Evolutionary conservation across 2,113 vertebrate genomes (phyloP), one percentile per base, ranked within the genome.

Genomic region (Bagarius yarrelli): DNA sequence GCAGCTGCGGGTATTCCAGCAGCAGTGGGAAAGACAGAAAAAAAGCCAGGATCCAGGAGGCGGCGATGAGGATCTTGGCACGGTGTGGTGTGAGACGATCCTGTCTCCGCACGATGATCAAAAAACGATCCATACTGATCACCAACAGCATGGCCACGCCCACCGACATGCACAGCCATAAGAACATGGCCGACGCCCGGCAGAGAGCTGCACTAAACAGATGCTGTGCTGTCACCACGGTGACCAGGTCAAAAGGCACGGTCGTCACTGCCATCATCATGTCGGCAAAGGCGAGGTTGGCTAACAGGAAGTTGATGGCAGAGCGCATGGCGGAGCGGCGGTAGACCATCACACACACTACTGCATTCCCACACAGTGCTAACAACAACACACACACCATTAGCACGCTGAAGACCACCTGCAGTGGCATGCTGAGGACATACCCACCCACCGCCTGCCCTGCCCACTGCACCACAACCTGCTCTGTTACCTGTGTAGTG

Each of bases 331-430:
- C 97, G 3, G 97, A 95, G 60, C 96, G 95, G 89, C 97, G 98
- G 92, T 99, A 99, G 84, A 99, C 98, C 97, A 99, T 98, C 84
- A 99, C 92, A 88, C 97, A 99, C 83, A 99, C 97, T 50, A 98
- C 96, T 88, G 96, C 93, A 77, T 99, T 99, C 15, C 98, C 98
- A 40, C 97, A 87, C 84, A 99, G 94, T 40, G 98, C 95, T 87
- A 97, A 88, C 78, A 95, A 90, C 2, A 97, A 87, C 85, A 98
- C 95, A 89, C 92, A 94, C 78, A 95, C 93, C 94, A 98, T 96
- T 75, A 92, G 84, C 74, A 94, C 87, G 83, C 95, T 95, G 83
- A 98, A 95, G 88, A 98, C 94, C 71, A 98, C 92, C 92, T 96
- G 97, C 61, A 99, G 93, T 55, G 97, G 94, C 72, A 96, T 86